Conservation (phyloP, 2,888 invertebrate genomes). For the Euclidia mi region DNA sequence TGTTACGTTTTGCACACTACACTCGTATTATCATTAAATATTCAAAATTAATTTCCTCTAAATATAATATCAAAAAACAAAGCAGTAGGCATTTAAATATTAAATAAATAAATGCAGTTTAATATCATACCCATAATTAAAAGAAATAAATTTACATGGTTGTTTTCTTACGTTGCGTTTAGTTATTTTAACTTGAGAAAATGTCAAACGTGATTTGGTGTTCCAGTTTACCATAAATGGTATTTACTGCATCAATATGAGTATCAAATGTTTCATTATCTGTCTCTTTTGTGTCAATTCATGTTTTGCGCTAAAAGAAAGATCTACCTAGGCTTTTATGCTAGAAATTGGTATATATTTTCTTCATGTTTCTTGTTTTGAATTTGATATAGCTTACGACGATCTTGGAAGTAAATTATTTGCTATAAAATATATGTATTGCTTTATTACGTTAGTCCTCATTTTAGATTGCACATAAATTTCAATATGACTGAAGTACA, state of each 20-base stretch:
- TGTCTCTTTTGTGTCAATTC: not conserved
- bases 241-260: not conserved
- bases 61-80: no score
- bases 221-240: not conserved
- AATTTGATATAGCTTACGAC: slow-evolving; percentile 1
- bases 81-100: no score
- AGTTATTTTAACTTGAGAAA: no score
- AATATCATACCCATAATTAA: no score
- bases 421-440: not conserved
- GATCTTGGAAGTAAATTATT: not conserved
- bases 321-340: not conserved
- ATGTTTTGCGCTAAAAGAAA: not conserved
- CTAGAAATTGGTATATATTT: not conserved
- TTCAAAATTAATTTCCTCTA: no score
- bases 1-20: slow-evolving; percentile 59
- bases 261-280: no score
- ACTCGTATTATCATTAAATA: no score
- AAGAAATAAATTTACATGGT: no score
- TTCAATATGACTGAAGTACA: slow-evolving; percentile 85
- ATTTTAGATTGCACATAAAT: not conserved
- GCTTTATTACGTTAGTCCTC: no score
- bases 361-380: slow-evolving; percentile 11
- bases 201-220: no score
- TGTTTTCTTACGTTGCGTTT: no score
- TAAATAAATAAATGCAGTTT: no score